A percentile compares a stretch with the other conserved stretches of the same genome.
These are phyloP conservation scores for Scaptomyza montana DNA, from an alignment of 1,140 invertebrate genomes.

Conservation along the genomic window DNA sequence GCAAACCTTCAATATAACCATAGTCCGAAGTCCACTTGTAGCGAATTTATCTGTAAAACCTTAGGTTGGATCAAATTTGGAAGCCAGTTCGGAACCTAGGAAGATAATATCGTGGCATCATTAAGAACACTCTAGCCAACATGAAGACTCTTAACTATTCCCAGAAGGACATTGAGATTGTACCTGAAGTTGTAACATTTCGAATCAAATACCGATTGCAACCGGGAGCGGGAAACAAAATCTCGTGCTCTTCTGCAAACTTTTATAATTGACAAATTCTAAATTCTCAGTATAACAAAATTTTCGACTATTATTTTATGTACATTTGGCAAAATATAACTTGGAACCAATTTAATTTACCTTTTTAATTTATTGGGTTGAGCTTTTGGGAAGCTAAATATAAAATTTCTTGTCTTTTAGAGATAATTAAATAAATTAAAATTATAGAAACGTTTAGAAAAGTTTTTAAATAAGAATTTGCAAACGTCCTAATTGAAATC, in stretches of 20 bases:
- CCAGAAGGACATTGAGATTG: constrained; percentile 2
- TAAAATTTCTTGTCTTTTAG: too few species aligned
- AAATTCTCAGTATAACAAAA: constrained; percentile 6
- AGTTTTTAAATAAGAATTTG: too few species aligned
- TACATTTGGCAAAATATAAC: constrained; percentile 7
- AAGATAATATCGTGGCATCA: constrained; percentile 3
- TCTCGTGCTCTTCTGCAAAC: neutral
- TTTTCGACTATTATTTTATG: neutral
- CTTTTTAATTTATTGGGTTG: neutral
- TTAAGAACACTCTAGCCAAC: neutral
- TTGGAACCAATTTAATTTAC: neutral
- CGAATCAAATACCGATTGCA: neutral
- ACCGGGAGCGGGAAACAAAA: neutral
- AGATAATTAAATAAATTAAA: too few species aligned
- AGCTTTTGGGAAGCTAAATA: neutral
- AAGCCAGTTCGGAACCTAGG: constrained; percentile 34
- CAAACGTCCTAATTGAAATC: too few species aligned
- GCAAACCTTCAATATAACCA: neutral
- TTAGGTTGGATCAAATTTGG: constrained; percentile 20
- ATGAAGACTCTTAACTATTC: constrained; percentile 10
- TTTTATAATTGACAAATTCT: neutral
- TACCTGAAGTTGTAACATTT: neutral
- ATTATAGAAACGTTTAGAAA: too few species aligned
- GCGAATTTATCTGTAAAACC: neutral
- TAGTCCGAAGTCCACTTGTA: neutral